Evolutionary conservation across 2,888 invertebrate species (phyloP), one percentile per base, ranked within the genome.

Genomic region (Calliphora vomitoria): DNA sequence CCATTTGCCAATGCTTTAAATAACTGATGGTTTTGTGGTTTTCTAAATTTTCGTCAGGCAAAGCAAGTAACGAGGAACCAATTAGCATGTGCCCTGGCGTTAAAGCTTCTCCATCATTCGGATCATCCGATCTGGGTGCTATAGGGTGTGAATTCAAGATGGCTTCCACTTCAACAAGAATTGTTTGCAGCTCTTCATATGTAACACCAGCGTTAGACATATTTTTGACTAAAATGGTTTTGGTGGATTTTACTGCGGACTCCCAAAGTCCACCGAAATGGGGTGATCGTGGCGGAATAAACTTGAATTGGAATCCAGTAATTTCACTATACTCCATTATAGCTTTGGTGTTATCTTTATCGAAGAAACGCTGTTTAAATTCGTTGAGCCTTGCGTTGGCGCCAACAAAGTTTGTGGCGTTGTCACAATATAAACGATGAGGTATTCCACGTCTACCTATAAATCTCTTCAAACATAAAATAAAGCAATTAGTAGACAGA

Each of bases 361-460:
- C 11, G 44, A 44, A 44, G 44, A 44, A 44, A 44, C 44, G 44
- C 13, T 44, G 44, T 3, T 44, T 44, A 44, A 44, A 44, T 44
- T 44, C 44, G 44, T 44, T 44, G 13, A 44, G 44, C 44, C 13
- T 44, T 44, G 44, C 11, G 11, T 44, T 11, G 13, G 74, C 74
- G 10, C 74, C 74, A 25, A 74, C 74, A 25, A 74, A 74, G 15
- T 74, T 74, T 5, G 74, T 74, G 8, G 74, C 74, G 60, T 74
- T 74, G 58, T 60, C 74, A 25, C 74, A 74, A 44, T 62, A 62
- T 5, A 62, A 31, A n/a, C 47, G 60, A 8, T 25, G 47, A 38
- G 76, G 76, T 64, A 76, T 50, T 8, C 76, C 64, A 64, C 50
- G 53, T 76, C 76, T 66, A 18, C 64, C 50, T 58, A 58, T 8